Evolutionary conservation across 2,888 invertebrate genomes (phyloP).

Genomic region (Acrocera orbiculus): DNA sequence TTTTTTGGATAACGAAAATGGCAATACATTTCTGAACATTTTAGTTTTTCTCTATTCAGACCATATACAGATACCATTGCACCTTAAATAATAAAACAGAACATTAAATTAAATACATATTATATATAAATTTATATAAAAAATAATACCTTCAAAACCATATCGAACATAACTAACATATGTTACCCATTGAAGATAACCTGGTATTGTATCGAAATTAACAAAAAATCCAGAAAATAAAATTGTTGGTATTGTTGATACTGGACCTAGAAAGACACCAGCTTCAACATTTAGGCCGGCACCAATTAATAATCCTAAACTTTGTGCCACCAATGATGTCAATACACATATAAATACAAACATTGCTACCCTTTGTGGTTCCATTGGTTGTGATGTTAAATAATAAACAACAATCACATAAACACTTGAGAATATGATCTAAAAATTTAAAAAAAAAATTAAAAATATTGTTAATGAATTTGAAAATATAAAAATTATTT

Average conservation of each 20-base stretch:
- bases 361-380: conserved; percentile 48
- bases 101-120: neutral
- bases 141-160: conserved; percentile 69
- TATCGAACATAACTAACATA: conserved; percentile 83
- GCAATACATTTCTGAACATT: conserved; percentile 69
- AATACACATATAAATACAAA: conserved; percentile 40
- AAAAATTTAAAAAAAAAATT: conserved; percentile 21
- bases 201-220: conserved; percentile 77
- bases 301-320: conserved; percentile 78
- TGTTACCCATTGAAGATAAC: conserved; percentile 74
- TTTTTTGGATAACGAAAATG: conserved; percentile 64
- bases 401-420: conserved; percentile 86
- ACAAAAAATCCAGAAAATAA: conserved; percentile 91
- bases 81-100: conserved; percentile 25
- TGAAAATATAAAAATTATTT: neutral
- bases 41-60: conserved; percentile 58
- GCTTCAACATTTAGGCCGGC: conserved; percentile 78
- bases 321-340: conserved; percentile 82
- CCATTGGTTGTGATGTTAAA: conserved; percentile 89
- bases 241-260: conserved; percentile 78
- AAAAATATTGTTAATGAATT: neutral
- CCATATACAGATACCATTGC: conserved; percentile 86
- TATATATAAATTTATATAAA: too few species aligned
- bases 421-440: conserved; percentile 72
- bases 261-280: conserved; percentile 67